Percentiles rank a stretch among this genome's conserved stretches.
Conservation (phyloP, 2,113 vertebrate genomes). For the Ophiodon elongatus region DNA sequence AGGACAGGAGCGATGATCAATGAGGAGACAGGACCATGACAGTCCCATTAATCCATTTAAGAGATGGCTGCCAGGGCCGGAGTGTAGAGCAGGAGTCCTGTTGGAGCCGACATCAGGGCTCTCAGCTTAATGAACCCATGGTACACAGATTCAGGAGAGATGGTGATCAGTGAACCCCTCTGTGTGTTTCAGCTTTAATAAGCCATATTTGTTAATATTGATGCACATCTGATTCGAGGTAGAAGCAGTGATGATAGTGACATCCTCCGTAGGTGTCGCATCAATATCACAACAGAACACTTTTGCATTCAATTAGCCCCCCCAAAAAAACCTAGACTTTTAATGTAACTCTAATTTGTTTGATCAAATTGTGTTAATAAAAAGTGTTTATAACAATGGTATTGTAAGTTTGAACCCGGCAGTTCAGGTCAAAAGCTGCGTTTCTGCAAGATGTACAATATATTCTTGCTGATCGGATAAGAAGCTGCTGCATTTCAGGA, state of each 20-base stretch:
- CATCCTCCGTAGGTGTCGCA: background rate
- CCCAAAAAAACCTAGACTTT: background rate
- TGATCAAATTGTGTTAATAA: too few relatives aligned
- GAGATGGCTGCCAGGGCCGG: conserved; percentile 24
- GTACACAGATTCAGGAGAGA: background rate
- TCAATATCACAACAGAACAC: background rate
- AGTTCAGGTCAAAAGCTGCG: background rate
- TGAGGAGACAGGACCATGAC: conserved; percentile 51
- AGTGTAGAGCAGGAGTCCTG: conserved; percentile 14
- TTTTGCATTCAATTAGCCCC: background rate
- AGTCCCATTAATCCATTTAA: conserved; percentile 63
- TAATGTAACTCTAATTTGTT: background rate
- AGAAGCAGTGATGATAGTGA: background rate
- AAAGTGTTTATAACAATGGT: background rate
- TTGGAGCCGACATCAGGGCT: conserved; percentile 39
- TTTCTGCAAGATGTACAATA: background rate
- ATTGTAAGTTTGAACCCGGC: background rate
- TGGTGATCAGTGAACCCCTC: background rate
- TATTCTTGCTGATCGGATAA: background rate
- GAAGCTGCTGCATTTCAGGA: background rate
- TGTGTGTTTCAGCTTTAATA: background rate
- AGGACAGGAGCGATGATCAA: conserved; percentile 53
- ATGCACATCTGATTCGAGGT: background rate
- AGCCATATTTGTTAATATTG: background rate
- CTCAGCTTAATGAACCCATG: conserved; percentile 65